Evolutionary conservation across 2,888 invertebrate genomes (phyloP).

Genomic region (Gastracanthus pulcherrimus): DNA sequence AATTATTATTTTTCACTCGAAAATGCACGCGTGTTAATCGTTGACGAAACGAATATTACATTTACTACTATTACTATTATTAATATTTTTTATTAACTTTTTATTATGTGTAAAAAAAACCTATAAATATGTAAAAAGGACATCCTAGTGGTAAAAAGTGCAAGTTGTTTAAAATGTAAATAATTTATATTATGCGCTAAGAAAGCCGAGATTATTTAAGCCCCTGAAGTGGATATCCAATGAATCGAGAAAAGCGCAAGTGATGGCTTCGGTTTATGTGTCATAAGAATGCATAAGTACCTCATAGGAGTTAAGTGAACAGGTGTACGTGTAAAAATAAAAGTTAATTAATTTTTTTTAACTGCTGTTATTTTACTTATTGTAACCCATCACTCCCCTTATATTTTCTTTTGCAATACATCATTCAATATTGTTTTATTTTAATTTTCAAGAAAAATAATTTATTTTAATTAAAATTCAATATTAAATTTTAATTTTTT

Average conservation of each 20-base stretch:
- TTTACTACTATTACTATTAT: neutral
- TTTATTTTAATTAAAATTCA: too few species aligned
- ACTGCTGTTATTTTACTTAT: constrained; percentile 30
- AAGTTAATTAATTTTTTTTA: constrained; percentile 51
- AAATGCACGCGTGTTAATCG: too few species aligned
- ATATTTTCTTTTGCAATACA: neutral
- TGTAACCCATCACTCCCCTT: neutral
- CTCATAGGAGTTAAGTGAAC: constrained; percentile 47
- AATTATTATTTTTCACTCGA: constrained; percentile 36
- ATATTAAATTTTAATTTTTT: too few species aligned
- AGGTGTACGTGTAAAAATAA: constrained; percentile 56
- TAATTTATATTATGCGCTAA: constrained; percentile 37
- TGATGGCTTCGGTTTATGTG: constrained; percentile 38
- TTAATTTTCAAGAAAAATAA: too few species aligned
- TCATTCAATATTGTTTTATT: neutral
- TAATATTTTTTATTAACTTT: constrained; percentile 21
- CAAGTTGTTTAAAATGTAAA: constrained; percentile 53
- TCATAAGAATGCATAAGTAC: constrained; percentile 43
- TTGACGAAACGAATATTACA: neutral
- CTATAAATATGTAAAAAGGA: constrained; percentile 51
- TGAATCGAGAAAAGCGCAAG: constrained; percentile 25
- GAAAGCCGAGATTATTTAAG: constrained; percentile 31
- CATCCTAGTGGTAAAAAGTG: constrained; percentile 32
- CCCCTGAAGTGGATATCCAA: constrained; percentile 33
- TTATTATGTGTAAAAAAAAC: constrained; percentile 52